A percentile compares a stretch with the other conserved stretches of the same genome.
phyloP scores from a whole-genome alignment of 2,797 vertebrate genomes.

The Gymnopithys bicolor region DNA sequence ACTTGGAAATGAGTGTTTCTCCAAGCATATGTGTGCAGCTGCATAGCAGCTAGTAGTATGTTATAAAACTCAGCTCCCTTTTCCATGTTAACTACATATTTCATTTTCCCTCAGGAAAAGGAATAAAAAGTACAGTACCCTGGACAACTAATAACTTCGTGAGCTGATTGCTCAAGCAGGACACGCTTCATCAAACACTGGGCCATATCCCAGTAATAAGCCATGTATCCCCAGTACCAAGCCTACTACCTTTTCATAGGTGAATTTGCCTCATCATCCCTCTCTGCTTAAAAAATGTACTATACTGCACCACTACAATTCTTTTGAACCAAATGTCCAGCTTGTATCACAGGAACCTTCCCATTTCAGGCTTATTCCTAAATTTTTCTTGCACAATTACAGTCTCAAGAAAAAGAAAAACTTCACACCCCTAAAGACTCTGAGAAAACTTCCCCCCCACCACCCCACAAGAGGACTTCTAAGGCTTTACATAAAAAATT shows the following conservation, averaged over 20 bases:
- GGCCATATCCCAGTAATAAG: neutral
- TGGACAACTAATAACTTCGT: constrained; percentile 35
- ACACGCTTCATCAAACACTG: neutral
- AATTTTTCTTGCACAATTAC: constrained; percentile 40
- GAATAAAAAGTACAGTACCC: constrained; percentile 58
- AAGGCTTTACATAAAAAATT: constrained; percentile 71
- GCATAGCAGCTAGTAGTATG: constrained; percentile 68
- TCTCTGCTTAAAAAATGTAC: neutral
- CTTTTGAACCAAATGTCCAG: constrained; percentile 40
- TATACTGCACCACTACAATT: neutral
- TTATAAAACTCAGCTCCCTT: neutral
- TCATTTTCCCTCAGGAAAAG: constrained; percentile 46
- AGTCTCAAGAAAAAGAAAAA: constrained; percentile 48
- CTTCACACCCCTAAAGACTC: constrained; percentile 55
- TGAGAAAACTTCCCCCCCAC: constrained; percentile 30
- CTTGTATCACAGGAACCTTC: constrained; percentile 45
- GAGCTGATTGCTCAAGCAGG: neutral
- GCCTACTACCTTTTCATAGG: neutral
- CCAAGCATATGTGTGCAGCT: constrained; percentile 22
- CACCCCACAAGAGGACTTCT: constrained; percentile 68
- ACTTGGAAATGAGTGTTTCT: neutral
- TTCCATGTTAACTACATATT: neutral
- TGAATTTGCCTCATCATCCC: neutral
- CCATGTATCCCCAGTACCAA: neutral
- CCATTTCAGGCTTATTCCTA: constrained; percentile 17